Evolutionary conservation across 2,888 invertebrate genomes (phyloP).

Genomic region (Idaea aversata): DNA sequence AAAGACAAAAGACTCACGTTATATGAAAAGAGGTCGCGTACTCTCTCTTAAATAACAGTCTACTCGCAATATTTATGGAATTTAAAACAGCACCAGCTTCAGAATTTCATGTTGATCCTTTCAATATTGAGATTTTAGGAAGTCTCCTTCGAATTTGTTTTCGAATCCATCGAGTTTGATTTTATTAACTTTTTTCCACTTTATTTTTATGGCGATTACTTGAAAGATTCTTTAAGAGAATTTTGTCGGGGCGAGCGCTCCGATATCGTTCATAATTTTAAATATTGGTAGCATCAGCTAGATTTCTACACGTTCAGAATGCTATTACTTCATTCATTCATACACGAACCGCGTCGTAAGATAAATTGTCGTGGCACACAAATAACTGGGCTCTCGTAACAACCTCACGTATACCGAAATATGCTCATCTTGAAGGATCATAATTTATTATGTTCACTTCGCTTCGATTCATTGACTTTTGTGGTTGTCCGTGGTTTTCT

Average conservation of each 20-base stretch:
- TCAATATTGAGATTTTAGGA: neutral
- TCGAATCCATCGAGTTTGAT: neutral
- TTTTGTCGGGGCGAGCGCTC: conserved; percentile 4
- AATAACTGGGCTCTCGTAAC: conserved; percentile 64
- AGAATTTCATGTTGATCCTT: conserved; percentile 3
- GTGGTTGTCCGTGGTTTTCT: conserved; percentile 66
- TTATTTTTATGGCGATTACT: conserved; percentile 27
- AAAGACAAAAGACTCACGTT: conserved; percentile 57
- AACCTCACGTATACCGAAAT: conserved; percentile 52
- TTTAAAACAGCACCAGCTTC: conserved; percentile 8
- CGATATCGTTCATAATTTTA: conserved; percentile 31
- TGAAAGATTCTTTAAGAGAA: conserved; percentile 19
- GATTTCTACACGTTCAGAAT: conserved; percentile 52
- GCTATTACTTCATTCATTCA: conserved; percentile 71
- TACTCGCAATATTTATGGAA: conserved; percentile 12
- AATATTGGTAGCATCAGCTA: conserved; percentile 38
- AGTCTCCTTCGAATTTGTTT: neutral
- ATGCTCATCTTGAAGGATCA: conserved; percentile 58
- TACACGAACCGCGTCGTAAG: conserved; percentile 64
- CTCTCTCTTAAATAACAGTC: conserved; percentile 18
- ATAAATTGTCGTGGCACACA: conserved; percentile 73
- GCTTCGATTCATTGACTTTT: conserved; percentile 74
- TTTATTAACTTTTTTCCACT: conserved; percentile 8
- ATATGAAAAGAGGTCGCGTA: conserved; percentile 48
- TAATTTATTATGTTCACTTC: conserved; percentile 76